Conservation (phyloP, 2,888 invertebrate species). For the Spodoptera exigua region DNA sequence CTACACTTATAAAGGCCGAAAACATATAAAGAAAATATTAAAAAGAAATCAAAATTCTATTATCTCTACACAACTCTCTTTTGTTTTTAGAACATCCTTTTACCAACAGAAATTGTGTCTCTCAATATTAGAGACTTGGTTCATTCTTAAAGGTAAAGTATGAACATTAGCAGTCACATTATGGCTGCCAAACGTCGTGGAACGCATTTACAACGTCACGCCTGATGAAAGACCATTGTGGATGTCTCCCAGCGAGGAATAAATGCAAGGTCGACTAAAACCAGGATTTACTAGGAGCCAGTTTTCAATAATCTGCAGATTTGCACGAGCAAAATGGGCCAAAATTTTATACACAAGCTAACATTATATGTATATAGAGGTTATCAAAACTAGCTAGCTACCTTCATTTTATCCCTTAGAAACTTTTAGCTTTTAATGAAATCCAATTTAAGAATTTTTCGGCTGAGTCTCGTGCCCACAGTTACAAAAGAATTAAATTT, state of each 20-base stretch:
- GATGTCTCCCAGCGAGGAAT: neutral
- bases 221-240: conserved; percentile 19
- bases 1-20: no score
- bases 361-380: no score
- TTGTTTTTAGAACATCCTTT: no score
- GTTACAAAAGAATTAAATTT: conserved; percentile 9
- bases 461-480: neutral
- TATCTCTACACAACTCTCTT: no score
- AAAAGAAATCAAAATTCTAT: no score
- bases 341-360: no score
- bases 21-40: no score
- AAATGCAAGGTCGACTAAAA: no score
- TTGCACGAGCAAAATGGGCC: no score
- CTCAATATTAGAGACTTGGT: conserved; percentile 14
- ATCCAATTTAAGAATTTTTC: conserved; percentile 9
- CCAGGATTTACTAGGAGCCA: no score
- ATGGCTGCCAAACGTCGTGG: conserved; percentile 46
- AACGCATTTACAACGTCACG: conserved; percentile 39
- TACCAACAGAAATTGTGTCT: no score
- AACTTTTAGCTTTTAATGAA: conserved; percentile 42
- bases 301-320: no score
- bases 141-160: conserved; percentile 30
- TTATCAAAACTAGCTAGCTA: conserved; percentile 9
- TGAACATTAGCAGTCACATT: conserved; percentile 32
- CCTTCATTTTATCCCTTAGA: conserved; percentile 33